A percentile compares a stretch with the other conserved stretches of the same genome.
phyloP scores from a whole-genome alignment of 2,888 invertebrate species.

The Hetaerina titia region DNA sequence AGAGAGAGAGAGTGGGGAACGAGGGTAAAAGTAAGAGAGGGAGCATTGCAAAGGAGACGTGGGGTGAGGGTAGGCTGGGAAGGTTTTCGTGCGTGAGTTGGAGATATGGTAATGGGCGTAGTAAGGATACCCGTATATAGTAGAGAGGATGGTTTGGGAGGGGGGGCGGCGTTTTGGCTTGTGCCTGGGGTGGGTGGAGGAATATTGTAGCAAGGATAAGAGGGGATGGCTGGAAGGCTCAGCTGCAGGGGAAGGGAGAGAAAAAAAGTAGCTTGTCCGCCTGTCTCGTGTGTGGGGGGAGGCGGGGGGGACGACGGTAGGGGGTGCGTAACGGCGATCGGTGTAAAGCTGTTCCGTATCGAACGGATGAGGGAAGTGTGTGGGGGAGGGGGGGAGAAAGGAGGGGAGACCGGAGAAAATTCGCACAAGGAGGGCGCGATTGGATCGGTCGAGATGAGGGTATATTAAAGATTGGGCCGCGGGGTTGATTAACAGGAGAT shows the following conservation, averaged over 20 bases:
- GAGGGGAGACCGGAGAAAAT: not conserved
- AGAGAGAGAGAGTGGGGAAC: not conserved
- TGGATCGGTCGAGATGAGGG: not conserved
- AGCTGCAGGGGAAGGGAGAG: too few species aligned
- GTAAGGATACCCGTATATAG: conserved; percentile 33
- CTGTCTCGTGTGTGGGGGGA: not conserved
- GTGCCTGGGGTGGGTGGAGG: not conserved
- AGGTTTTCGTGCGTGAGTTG: conserved; percentile 38
- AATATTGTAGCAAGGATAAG: not conserved
- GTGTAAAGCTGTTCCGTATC: not conserved
- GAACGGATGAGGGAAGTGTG: not conserved
- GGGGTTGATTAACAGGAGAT: conserved; percentile 7
- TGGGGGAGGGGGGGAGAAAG: not conserved
- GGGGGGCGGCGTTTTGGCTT: not conserved
- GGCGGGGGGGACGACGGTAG: not conserved
- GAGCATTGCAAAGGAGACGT: not conserved
- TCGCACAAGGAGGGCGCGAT: not conserved
- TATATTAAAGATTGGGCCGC: not conserved
- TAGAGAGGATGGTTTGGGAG: not conserved
- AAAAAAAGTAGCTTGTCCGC: not conserved
- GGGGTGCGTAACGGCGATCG: not conserved
- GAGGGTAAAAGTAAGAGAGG: not conserved
- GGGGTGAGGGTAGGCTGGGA: not conserved
- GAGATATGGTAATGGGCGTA: conserved; percentile 59
- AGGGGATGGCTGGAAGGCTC: not conserved